Base-by-base conservation (phyloP, 2,888 invertebrate species). In the Tricholauxania praeusta region DNA sequence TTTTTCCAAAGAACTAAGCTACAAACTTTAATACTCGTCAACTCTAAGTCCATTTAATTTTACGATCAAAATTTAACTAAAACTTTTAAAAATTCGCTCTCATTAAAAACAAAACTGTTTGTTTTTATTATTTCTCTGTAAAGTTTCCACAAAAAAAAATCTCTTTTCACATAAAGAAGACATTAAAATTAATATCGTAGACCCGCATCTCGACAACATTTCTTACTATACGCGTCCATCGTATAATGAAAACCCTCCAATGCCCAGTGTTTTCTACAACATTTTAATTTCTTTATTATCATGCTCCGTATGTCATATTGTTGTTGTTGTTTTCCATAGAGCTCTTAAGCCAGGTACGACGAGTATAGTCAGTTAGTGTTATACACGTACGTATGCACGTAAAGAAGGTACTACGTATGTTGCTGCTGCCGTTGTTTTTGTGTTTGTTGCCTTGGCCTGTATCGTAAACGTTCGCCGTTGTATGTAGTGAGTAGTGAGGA, bases 241-340 rank as follows among this genome's bases (percentile, higher is more conserved):
- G 39, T 39, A 60, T 53, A 17, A 52, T 72, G 68, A 64, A 70
- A 62, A 69, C 32, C 22, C 48, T 15, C 75, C 39, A 39, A 39
- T 39, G 39, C 10, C 10, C 39, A 7, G 39, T 75, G 72, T 64
- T 78, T 76, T 76, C 74, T 76, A 79, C 80, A 79, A 82, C 82
- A 82, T 81, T 77, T 82, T 83, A 82, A 82, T 82, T 82, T 81
- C 81, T 82, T 82, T 82, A 81, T 81, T 81, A 82, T 82, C 82
- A 79, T 82, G 28, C 39, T 39, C 39, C 10, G 39, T 39, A 39
- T 39, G 39, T 60, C 19, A 22, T 57, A 12, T 8, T 2, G 64
- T 64, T 49, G 64, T 49, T 47, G 12, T 28, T 55, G 66, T 59
- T 12, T 62, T 15, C 47, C 17, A 7, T 19, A 19, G 49, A 62